A percentile compares a stretch with the other conserved stretches of the same genome.
phyloP scores from a whole-genome alignment of 2,888 invertebrate species.

The Hirtodrosophila trivittata region DNA sequence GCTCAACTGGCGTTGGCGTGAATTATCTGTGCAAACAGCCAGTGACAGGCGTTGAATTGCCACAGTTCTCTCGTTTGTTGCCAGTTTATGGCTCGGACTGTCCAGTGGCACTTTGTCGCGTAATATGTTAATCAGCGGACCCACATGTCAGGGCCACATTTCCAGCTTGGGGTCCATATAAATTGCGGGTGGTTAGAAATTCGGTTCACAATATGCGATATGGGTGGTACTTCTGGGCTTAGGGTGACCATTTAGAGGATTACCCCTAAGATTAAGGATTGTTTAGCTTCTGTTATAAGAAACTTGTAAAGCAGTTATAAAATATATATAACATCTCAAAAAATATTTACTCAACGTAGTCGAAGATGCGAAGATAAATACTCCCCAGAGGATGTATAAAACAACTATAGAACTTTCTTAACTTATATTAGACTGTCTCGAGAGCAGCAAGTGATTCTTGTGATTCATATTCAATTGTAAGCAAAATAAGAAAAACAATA shows the following conservation, averaged over 20 bases:
- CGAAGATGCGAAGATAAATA: too few relatives aligned
- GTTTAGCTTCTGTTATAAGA: too few relatives aligned
- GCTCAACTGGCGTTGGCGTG: slow-evolving; percentile 66
- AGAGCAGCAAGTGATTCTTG: too few relatives aligned
- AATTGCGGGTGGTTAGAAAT: slow-evolving; percentile 59
- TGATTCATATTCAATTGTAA: too few relatives aligned
- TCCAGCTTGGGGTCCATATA: slow-evolving; percentile 32
- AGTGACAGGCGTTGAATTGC: slow-evolving; percentile 80
- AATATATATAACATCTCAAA: too few relatives aligned
- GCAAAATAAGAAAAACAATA: too few relatives aligned
- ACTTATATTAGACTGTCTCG: too few relatives aligned
- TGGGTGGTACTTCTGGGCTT: slow-evolving; percentile 33
- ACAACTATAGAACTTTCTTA: too few relatives aligned
- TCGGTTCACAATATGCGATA: slow-evolving; percentile 21
- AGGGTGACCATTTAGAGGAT: not conserved
- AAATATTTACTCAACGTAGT: too few relatives aligned
- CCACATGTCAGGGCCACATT: slow-evolving; percentile 63
- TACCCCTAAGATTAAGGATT: too few relatives aligned
- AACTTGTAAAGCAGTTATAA: too few relatives aligned
- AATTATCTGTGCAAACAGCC: slow-evolving; percentile 77
- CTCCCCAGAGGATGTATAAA: too few relatives aligned
- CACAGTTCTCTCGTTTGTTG: slow-evolving; percentile 39
- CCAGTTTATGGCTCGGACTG: slow-evolving; percentile 31
- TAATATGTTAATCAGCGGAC: slow-evolving; percentile 75
- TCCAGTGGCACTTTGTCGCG: slow-evolving; percentile 78